Base-by-base conservation (phyloP, 64 coral and sea anemone genomes). In the Pocillopora verrucosa region DNA sequence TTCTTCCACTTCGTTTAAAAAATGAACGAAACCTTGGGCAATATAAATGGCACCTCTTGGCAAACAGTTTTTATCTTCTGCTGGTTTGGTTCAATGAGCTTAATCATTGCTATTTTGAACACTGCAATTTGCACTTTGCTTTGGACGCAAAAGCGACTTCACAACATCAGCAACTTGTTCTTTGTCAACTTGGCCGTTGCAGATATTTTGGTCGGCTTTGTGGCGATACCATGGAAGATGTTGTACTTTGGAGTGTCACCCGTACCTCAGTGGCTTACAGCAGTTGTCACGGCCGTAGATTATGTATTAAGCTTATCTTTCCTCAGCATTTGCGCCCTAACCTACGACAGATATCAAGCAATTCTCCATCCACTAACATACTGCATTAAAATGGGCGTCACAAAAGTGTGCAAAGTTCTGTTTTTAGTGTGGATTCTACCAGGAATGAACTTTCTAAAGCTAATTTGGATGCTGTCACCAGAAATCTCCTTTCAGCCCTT, bases 361-460 rank as follows among this genome's bases (percentile, higher is more conserved):
- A 89, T 89, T 5, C 77, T 89, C 30, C 16, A 89, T 70, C 87
- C 87, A 34, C 65, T 89, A 2, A 89, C 76, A 3, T 89, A 89
- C 56, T 36, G 75, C 10, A 58, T 16, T 0, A 89, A 80, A 72
- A 70, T 79, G 56, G 77, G 61, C 1, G 38, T 51, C 17, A 45
- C 56, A 79, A 89, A 63, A 9, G 58, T 45, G 11, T 79, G 73
- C 51, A 79, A 79, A 69, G 56, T 45, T 36, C 63, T 79, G 37
- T n/a, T 79, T 17, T 37, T 79, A 17, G 68, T 89, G 34, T 89
- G 87, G 87, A 17, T 13, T 19, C 19, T 89, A 34, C 87, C 87
- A 12, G 67, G 76, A 25, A 68, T 89, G 13, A 77, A 89, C 45
- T 89, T 89, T 37, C 10, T 80, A 0, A 59, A 76, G 1, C 10